Evolutionary conservation across 1,140 invertebrate genomes (phyloP), one percentile per base, ranked within the genome.

Genomic region (Cydia fagiglandana): DNA sequence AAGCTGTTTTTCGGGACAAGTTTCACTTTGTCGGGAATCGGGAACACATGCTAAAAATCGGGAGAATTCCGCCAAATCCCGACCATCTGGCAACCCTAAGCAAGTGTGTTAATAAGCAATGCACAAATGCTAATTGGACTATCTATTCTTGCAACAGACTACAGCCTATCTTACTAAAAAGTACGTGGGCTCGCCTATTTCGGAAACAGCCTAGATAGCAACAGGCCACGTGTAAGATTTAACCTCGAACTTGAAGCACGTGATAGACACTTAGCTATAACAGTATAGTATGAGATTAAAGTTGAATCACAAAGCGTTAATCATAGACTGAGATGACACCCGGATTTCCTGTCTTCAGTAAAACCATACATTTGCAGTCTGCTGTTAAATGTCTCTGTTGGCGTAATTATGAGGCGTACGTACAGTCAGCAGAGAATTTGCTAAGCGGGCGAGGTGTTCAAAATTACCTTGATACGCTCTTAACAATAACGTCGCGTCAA

Each of bases 281-380:
- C 53, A 56, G 17, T 20, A 24, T 61, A 30, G n/a, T n/a, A 24
- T 24, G 24, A 38, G 24, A 70, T 41, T n/a, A 38, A 38, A 75
- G n/a, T 34, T 45, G 73, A 73, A 45, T 17, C 9, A 73, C 15
- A 2, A 38, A 34, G 64, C 66, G 17, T 38, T 70, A 70, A 70
- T 38, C 66, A 38, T 38, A 41, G 34, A 17, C 20, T 6, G 28
- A 68, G 13, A 38, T 68, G 30, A 45, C 24, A 53, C 41, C 41
- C n/a, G 73, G 41, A 53, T 45, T 53, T 74, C 53, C 53, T 38
- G 53, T n/a, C 41, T 53, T 24, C 17, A 34, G n/a, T 38, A 53
- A 74, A 53, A 28, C 73, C 45, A 74, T 53, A 74, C 24, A 74
- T 74, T 74, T 74, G 17, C 50, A 50, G 17, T 0, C 53, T n/a